Evolutionary conservation across 1,140 invertebrate genomes (phyloP).

Genomic region (Drosophila elegans): DNA sequence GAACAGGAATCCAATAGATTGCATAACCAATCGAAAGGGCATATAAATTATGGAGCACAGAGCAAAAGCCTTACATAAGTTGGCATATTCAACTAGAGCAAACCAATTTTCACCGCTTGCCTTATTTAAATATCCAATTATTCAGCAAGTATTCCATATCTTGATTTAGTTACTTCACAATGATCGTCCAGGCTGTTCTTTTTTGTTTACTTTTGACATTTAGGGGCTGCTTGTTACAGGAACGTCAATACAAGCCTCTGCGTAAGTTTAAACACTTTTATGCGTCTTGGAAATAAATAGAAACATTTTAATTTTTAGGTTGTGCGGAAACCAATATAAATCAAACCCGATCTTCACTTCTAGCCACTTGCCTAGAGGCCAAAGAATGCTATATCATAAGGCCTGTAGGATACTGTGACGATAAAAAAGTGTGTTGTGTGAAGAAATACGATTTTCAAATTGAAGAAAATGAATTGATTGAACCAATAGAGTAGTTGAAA

Average conservation of each 20-base stretch:
- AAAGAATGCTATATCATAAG: not conserved
- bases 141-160: not conserved
- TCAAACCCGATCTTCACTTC: not conserved
- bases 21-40: slow-evolving; percentile 47
- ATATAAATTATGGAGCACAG: slow-evolving; percentile 27
- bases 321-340: not conserved
- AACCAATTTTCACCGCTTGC: not conserved
- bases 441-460: not conserved
- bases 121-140: not conserved
- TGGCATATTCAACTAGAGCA: not conserved
- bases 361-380: not conserved
- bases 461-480: not conserved
- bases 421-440: not conserved
- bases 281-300: no score
- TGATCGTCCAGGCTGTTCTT: not conserved
- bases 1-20: slow-evolving; percentile 41
- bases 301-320: not conserved
- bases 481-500: not conserved
- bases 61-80: not conserved
- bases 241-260: not conserved
- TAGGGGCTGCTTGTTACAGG: no score
- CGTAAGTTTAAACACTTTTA: not conserved
- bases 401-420: not conserved
- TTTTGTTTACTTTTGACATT: not conserved
- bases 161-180: not conserved